Percentiles rank a stretch among this genome's conserved stretches.
Conservation (phyloP, 2,888 invertebrate species). For the Drosophila subsilvestris region DNA sequence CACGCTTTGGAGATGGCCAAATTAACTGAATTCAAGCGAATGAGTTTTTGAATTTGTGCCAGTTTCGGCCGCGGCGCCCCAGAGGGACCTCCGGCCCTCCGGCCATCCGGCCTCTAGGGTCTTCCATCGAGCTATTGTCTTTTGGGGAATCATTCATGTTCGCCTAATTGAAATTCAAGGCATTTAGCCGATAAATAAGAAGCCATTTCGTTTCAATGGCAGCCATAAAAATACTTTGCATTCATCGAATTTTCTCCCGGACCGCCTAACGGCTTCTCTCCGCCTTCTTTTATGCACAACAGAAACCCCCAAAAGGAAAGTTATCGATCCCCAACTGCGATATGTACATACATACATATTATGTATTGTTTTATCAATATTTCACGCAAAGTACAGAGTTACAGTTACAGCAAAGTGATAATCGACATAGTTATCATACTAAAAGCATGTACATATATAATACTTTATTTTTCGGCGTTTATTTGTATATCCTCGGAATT, state of each 20-base stretch:
- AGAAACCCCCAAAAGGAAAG: not conserved
- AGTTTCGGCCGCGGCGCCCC: not conserved
- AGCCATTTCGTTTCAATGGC: constrained; percentile 6
- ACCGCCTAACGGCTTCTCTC: not conserved
- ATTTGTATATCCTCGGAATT: not conserved
- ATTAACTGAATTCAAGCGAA: constrained; percentile 60
- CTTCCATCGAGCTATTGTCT: not conserved
- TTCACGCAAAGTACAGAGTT: not conserved
- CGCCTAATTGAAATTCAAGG: constrained; percentile 42
- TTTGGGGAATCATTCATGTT: constrained; percentile 17
- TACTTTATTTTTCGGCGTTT: not conserved
- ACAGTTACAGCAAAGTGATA: not conserved
- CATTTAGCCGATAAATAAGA: constrained; percentile 9
- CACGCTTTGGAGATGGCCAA: constrained; percentile 55
- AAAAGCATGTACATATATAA: no score
- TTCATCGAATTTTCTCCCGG: not conserved
- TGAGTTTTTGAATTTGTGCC: constrained; percentile 51
- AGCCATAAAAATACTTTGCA: constrained; percentile 1
- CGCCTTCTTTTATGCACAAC: not conserved
- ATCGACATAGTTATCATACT: not conserved
- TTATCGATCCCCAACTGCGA: not conserved
- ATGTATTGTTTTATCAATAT: not conserved
- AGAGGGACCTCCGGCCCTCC: not conserved
- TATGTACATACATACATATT: not conserved
- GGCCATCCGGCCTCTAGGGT: not conserved